Conservation (phyloP, 2,113 vertebrate species). For the Neogale vison region DNA sequence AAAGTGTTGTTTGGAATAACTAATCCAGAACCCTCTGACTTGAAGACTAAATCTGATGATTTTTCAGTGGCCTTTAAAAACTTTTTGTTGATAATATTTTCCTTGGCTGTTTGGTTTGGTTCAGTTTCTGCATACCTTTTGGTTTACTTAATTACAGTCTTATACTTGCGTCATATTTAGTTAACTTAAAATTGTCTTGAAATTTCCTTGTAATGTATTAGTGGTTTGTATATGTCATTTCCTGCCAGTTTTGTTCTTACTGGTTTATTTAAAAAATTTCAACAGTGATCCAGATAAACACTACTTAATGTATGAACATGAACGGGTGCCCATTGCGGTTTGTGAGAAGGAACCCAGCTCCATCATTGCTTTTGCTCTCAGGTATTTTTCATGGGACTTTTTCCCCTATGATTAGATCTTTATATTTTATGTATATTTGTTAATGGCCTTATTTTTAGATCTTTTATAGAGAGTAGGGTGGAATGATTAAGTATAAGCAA, state of each 20-base stretch:
- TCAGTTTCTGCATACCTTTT: constrained; percentile 32
- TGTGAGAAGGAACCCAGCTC: constrained; percentile 98
- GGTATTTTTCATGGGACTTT: constrained; percentile 83
- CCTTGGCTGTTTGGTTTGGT: constrained; percentile 24
- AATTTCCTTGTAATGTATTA: constrained; percentile 24
- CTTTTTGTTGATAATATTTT: background rate
- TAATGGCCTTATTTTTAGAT: background rate
- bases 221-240: background rate
- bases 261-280: constrained; percentile 43
- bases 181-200: constrained; percentile 31
- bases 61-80: constrained; percentile 28
- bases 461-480: background rate
- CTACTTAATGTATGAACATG: constrained; percentile 98
- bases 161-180: background rate
- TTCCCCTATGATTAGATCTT: background rate
- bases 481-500: constrained; percentile 16
- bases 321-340: constrained; percentile 97
- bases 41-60: constrained; percentile 23
- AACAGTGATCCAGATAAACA: constrained; percentile 98
- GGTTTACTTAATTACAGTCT: constrained; percentile 39
- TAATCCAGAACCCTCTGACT: background rate
- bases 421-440: background rate
- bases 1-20: constrained; percentile 4
- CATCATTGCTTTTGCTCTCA: constrained; percentile 99
- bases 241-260: constrained; percentile 11